phyloP scores from a whole-genome alignment of 2,113 vertebrate genomes.

The Podarcis muralis region DNA sequence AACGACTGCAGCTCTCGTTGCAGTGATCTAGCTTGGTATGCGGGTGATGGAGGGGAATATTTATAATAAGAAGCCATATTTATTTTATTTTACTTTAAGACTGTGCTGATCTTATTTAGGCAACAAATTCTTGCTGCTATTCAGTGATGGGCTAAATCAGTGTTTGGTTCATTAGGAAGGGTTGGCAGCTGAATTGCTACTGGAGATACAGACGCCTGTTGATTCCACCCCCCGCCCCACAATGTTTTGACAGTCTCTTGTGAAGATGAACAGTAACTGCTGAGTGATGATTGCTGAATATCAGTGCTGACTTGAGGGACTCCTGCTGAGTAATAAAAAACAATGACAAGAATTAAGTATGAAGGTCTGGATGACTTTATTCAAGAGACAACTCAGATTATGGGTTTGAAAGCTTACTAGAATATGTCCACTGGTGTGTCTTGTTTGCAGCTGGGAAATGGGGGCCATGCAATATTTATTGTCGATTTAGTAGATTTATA shows the following conservation, averaged over 20 bases:
- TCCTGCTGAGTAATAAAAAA: background rate
- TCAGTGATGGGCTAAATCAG: constrained; percentile 2
- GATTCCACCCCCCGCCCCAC: constrained; percentile 26
- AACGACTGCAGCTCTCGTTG: background rate
- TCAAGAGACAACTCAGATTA: background rate
- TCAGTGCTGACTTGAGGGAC: background rate
- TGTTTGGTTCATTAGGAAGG: background rate
- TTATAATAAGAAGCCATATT: background rate
- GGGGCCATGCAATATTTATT: background rate
- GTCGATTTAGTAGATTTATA: background rate
- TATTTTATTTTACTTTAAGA: background rate
- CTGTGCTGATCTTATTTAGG: background rate
- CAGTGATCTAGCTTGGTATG: background rate
- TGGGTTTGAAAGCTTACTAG: background rate
- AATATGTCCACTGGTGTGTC: background rate
- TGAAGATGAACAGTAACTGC: background rate
- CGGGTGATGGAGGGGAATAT: background rate
- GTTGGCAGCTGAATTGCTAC: constrained; percentile 38
- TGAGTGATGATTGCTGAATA: background rate
- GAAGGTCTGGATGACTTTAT: background rate
- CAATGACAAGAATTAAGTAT: background rate
- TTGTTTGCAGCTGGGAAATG: background rate
- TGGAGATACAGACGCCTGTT: constrained; percentile 55
- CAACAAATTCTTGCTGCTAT: background rate
- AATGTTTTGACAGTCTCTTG: background rate